Percentiles rank a stretch among this genome's conserved stretches.
These are phyloP conservation scores for Bruchidius siliquastri DNA, from an alignment of 2,888 invertebrate species.

Conservation along the genomic window DNA sequence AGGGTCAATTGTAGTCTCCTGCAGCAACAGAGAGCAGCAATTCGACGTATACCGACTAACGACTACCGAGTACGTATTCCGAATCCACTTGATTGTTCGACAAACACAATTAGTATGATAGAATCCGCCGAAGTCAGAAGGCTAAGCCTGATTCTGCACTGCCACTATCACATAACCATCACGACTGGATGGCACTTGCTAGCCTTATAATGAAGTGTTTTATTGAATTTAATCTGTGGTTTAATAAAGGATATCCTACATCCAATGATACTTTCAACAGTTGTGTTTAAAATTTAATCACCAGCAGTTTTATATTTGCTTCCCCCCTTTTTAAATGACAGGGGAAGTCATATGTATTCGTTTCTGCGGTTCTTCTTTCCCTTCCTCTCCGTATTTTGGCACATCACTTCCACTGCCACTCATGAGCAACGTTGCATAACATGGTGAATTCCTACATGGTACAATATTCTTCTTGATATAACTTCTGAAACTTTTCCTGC, in stretches of 20 bases:
- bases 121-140: slow-evolving; percentile 9
- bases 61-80: neutral
- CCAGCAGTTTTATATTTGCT: slow-evolving; percentile 18
- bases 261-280: slow-evolving; percentile 22
- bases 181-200: slow-evolving; percentile 16
- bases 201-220: slow-evolving; percentile 17
- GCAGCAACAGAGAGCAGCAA: neutral
- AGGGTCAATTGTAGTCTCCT: neutral
- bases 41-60: neutral
- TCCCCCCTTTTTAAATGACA: slow-evolving; percentile 20
- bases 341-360: slow-evolving; percentile 15
- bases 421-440: neutral
- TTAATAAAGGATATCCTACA: slow-evolving; percentile 23
- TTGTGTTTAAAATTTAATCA: slow-evolving; percentile 19
- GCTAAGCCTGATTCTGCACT: neutral
- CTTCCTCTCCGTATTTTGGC: neutral
- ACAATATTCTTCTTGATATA: too few species aligned
- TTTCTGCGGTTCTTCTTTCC: neutral
- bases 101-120: slow-evolving; percentile 15
- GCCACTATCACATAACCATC: slow-evolving; percentile 18
- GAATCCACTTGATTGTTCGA: slow-evolving; percentile 6
- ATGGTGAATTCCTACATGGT: too few species aligned
- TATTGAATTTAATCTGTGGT: slow-evolving; percentile 22
- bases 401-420: neutral
- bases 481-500: too few species aligned